Evolutionary conservation across 2,113 vertebrate genomes (phyloP).

Genomic region (Microcebus tavaratra): DNA sequence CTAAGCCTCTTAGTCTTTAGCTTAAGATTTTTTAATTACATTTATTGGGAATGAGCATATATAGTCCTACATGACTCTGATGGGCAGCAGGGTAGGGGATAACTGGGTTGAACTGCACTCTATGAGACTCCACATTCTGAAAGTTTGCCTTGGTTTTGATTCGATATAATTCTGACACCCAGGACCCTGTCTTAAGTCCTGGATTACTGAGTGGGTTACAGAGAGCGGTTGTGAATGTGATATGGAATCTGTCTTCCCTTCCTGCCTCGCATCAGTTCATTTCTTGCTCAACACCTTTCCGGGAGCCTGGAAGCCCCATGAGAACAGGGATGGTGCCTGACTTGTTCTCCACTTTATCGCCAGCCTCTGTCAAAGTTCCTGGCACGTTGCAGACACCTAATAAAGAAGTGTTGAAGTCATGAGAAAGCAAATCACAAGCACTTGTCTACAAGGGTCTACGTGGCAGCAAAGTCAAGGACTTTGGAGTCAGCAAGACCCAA

Average conservation of each 20-base stretch:
- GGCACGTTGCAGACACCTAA: background rate
- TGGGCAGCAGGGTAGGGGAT: background rate
- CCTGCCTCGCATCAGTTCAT: background rate
- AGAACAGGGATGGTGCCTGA: background rate
- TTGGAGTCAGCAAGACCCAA: conserved; percentile 43
- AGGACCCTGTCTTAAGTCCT: background rate
- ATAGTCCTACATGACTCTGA: background rate
- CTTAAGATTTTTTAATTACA: background rate
- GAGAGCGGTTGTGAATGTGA: background rate
- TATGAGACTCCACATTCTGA: background rate
- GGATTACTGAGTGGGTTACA: background rate
- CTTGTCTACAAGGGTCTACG: background rate
- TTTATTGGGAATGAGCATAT: background rate
- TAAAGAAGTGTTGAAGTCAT: conserved; percentile 25
- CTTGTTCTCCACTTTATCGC: background rate
- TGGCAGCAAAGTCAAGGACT: conserved; percentile 4
- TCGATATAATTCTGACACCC: background rate
- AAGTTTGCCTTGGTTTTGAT: background rate
- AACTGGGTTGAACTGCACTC: background rate
- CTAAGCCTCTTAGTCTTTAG: background rate
- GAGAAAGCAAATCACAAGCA: conserved; percentile 40
- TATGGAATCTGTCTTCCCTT: background rate
- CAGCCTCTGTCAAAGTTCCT: background rate
- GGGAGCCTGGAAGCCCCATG: background rate
- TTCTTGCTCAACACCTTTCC: background rate